Base-by-base conservation (phyloP, 2,888 invertebrate species). In the Amphipyra berbera region DNA sequence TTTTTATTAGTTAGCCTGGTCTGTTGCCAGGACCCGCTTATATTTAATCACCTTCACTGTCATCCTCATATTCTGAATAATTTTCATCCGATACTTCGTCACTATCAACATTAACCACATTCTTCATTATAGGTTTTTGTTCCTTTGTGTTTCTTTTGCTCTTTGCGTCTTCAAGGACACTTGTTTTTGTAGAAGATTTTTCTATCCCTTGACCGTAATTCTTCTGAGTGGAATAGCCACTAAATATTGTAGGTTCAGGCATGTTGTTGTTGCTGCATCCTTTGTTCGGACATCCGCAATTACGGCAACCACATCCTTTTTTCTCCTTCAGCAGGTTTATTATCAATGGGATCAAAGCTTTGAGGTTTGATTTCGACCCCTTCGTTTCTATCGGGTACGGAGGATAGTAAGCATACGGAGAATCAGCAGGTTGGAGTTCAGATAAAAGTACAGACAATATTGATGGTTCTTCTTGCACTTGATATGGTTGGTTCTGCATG, bases 341-440 rank as follows among this genome's bases (percentile, higher is more conserved):
- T 68, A 94, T 83, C n/a, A 94, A 76, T 0, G 94, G 93, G 2
- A 94, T 79, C 27, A 94, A 69, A 15, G 86, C 60, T 76, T 92
- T 92, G 30, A 92, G 81, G 69, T 70, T 88, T 0, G 87, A 85
- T 79, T 89, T 83, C 13, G 88, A 72, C 48, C 74, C 70, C 60
- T 70, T 57, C 60, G 78, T 70, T 56, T 79, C 61, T 61, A 76
- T 15, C 59, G 52, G 60, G 72, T 74, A 52, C 60, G 73, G 37
- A 61, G 73, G 57, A 72, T 66, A 47, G 68, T 75, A 53, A 54
- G 58, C 48, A 54, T 68, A 73, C 21, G 73, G 75, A 30, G 68
- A 55, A 10, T 66, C 65, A 6, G 60, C 35, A 27, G 59, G 57
- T 47, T 70, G 78, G 14, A 82, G 55, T 68, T 84, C 79, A 5